These are phyloP conservation scores for Scolopax bukidnonensis DNA, from an alignment of 2,797 vertebrate genomes.

Conservation along the genomic window DNA sequence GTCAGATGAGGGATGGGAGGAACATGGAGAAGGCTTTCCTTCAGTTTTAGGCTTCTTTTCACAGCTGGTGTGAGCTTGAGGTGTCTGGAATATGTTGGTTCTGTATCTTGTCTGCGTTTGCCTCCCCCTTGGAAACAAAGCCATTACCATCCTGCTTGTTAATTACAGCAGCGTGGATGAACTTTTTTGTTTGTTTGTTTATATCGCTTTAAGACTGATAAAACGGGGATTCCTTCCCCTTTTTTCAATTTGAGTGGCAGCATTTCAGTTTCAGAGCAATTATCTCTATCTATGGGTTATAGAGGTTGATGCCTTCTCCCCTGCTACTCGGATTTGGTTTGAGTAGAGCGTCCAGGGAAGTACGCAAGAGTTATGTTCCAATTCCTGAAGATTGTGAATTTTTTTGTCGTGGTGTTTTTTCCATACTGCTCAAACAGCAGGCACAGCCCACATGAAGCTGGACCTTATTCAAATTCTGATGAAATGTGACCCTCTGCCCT, in stretches of 20 bases:
- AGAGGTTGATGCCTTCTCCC: not conserved
- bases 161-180: not conserved
- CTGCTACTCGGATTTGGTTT: accelerated
- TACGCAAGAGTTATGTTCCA: not conserved
- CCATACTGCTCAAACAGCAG: conserved; percentile 31
- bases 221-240: not conserved
- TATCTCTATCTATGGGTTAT: not conserved
- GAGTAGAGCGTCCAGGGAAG: not conserved
- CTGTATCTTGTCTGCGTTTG: not conserved
- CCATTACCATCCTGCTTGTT: not conserved
- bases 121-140: not conserved
- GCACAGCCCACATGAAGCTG: conserved; percentile 35
- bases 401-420: conserved; percentile 1
- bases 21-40: not conserved
- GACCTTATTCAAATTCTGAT: conserved; percentile 61
- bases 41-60: not conserved
- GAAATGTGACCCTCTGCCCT: conserved; percentile 67
- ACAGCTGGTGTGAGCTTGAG: not conserved
- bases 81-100: not conserved
- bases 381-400: not conserved
- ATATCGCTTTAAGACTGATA: not conserved
- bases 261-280: not conserved
- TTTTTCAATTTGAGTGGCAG: not conserved
- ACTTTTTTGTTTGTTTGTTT: not conserved
- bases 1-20: not conserved